Evolutionary conservation across 2,797 vertebrate genomes (phyloP).

Genomic region (Spondyliosoma cantharus): DNA sequence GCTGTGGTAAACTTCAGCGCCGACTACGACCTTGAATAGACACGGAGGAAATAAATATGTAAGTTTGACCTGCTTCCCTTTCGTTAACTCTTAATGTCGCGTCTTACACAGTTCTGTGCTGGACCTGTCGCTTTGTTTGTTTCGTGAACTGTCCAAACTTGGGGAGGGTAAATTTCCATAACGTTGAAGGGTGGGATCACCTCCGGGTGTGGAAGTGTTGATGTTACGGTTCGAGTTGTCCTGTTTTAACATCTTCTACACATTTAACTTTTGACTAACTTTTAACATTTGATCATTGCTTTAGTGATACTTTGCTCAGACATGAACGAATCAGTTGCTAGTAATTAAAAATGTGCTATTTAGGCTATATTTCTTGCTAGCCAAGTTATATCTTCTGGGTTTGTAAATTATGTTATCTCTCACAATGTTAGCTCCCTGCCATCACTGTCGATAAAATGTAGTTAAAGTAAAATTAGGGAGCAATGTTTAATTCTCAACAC

Average conservation of each 20-base stretch:
- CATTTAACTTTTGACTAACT: background rate
- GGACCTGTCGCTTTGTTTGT: slow-evolving; percentile 2
- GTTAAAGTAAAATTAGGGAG: background rate
- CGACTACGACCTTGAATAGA: slow-evolving; percentile 45
- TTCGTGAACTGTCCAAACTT: slow-evolving; percentile 33
- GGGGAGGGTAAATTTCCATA: slow-evolving; percentile 37
- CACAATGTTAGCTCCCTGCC: background rate
- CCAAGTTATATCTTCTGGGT: background rate
- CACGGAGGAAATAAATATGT: slow-evolving; percentile 47
- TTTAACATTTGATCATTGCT: rapidly evolving
- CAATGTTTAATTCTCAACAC: background rate
- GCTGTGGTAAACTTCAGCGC: slow-evolving; percentile 47
- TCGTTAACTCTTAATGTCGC: rapidly evolving
- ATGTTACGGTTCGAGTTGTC: background rate
- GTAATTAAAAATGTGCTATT: background rate
- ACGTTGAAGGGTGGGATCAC: slow-evolving; percentile 48
- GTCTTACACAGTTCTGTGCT: background rate
- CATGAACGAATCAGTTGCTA: background rate
- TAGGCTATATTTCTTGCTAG: background rate
- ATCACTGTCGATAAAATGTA: background rate
- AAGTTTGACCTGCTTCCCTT: slow-evolving; percentile 15
- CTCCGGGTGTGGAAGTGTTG: slow-evolving; percentile 29
- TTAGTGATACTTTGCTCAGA: background rate
- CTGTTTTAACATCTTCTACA: background rate
- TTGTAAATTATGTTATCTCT: background rate